Percentiles rank a stretch among this genome's conserved stretches.
These are phyloP conservation scores for Phocides pigmalion DNA, from an alignment of 1,140 invertebrate genomes.

Conservation along the genomic window DNA sequence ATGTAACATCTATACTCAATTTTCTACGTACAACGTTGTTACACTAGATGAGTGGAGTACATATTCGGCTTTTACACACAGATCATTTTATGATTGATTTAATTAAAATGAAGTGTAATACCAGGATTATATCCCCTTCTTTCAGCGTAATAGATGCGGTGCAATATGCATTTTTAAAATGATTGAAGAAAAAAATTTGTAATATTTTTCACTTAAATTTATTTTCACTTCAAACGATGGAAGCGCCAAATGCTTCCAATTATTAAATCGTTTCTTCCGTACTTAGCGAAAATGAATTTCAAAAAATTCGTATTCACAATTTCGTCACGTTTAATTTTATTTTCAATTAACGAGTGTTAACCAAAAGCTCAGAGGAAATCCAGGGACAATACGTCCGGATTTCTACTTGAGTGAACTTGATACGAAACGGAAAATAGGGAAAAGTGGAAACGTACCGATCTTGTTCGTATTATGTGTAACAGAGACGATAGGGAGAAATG, in stretches of 20 bases:
- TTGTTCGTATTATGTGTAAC: conserved; percentile 11
- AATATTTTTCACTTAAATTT: conserved; percentile 4
- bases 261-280: not conserved
- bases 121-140: conserved; percentile 3
- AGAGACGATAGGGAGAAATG: conserved; percentile 7
- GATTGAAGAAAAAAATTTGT: not conserved
- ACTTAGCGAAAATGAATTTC: not conserved
- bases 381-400: conserved; percentile 20
- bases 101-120: not conserved
- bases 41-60: too few relatives aligned
- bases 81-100: too few relatives aligned
- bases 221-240: not conserved
- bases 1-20: too few relatives aligned
- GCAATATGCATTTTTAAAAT: conserved; percentile 9
- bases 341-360: conserved; percentile 18
- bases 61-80: too few relatives aligned
- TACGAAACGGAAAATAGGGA: conserved; percentile 26
- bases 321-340: not conserved
- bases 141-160: conserved; percentile 5
- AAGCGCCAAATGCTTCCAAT: conserved; percentile 16
- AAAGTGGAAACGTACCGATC: conserved; percentile 16
- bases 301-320: conserved; percentile 9
- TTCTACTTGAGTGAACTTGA: conserved; percentile 23
- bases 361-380: conserved; percentile 15
- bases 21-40: too few relatives aligned